phyloP scores from a whole-genome alignment of 1,140 invertebrate genomes.

The Drosophila mojavensis region DNA sequence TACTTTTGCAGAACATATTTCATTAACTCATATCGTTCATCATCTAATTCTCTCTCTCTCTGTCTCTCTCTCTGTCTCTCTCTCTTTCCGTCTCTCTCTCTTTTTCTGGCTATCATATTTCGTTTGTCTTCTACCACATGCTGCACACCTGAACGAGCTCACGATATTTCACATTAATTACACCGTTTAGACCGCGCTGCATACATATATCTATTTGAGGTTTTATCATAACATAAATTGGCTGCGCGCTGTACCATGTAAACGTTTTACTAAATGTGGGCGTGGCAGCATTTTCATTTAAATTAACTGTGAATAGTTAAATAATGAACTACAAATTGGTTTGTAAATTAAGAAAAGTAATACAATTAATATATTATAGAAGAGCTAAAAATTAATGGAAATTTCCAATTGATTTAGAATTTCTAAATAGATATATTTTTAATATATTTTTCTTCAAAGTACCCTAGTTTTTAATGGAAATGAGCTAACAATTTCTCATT shows the following conservation, averaged over 20 bases:
- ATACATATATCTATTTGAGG: neutral
- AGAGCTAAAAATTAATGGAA: no score
- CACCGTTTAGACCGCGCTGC: neutral
- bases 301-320: conserved; percentile 34
- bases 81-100: neutral
- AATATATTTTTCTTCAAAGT: no score
- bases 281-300: conserved; percentile 27
- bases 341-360: neutral
- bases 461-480: no score
- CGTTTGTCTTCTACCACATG: neutral
- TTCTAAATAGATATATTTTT: no score
- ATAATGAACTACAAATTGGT: conserved; percentile 12
- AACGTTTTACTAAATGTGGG: conserved; percentile 59
- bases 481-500: no score
- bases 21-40: no score
- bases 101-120: neutral
- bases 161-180: neutral
- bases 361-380: no score
- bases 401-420: no score
- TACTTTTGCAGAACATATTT: neutral
- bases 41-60: neutral
- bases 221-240: conserved; percentile 47
- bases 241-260: conserved; percentile 62
- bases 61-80: neutral
- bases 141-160: neutral